These are phyloP conservation scores for Amiota minor DNA, from an alignment of 2,888 invertebrate species.

Conservation along the genomic window DNA sequence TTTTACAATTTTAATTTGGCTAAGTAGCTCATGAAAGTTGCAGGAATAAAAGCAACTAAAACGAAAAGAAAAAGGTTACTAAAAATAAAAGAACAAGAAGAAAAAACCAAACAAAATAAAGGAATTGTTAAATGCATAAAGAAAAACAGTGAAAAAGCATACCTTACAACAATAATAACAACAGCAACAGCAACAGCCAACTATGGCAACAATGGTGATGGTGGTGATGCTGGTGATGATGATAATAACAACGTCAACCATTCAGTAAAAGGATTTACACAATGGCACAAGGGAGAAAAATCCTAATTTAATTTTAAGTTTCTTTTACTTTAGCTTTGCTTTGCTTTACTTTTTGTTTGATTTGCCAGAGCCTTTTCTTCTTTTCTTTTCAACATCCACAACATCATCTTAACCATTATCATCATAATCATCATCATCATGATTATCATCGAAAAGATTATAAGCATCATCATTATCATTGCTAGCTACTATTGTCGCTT, in stretches of 20 bases:
- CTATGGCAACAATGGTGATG: background rate
- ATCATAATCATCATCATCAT: background rate
- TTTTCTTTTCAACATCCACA: background rate
- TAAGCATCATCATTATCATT: background rate
- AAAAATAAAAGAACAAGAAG: background rate
- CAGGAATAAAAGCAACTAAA: slow-evolving; percentile 6
- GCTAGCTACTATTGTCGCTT: background rate
- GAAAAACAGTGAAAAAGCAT: slow-evolving; percentile 12
- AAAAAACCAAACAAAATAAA: background rate
- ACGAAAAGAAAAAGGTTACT: background rate
- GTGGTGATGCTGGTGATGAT: no score
- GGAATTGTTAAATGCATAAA: slow-evolving; percentile 5
- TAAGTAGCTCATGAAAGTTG: slow-evolving; percentile 50
- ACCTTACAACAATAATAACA: slow-evolving; percentile 13
- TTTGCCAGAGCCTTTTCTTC: background rate
- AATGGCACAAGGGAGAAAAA: slow-evolving; percentile 33
- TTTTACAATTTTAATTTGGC: slow-evolving; percentile 61
- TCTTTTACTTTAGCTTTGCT: slow-evolving; percentile 37
- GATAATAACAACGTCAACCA: background rate
- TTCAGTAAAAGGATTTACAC: slow-evolving; percentile 25
- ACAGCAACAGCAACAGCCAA: slow-evolving; percentile 23
- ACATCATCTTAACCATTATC: background rate
- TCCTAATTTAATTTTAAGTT: slow-evolving; percentile 65
- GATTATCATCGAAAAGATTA: background rate
- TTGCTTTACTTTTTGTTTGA: slow-evolving; percentile 48